Evolutionary conservation across 2,888 invertebrate species (phyloP).

Genomic region (Parnassius smintheus): DNA sequence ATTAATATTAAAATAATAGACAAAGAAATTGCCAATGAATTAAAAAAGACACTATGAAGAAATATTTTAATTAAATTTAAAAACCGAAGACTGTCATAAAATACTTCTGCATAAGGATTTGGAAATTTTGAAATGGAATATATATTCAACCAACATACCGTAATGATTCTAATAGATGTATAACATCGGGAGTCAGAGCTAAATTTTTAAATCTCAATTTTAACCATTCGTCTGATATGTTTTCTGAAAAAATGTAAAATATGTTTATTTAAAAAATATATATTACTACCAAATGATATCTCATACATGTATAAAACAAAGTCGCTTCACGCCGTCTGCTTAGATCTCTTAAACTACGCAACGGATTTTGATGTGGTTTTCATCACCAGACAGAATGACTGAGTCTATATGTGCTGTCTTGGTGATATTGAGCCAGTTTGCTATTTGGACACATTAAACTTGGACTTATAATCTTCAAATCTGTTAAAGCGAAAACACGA

Average conservation of each 20-base stretch:
- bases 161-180: slow-evolving; percentile 85
- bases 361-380: too few relatives aligned
- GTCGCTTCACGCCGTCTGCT: too few relatives aligned
- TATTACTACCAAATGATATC: too few relatives aligned
- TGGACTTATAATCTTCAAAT: too few relatives aligned
- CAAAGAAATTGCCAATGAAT: slow-evolving; percentile 44
- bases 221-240: slow-evolving; percentile 89
- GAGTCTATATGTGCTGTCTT: too few relatives aligned
- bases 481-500: too few relatives aligned
- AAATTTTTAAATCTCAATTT: slow-evolving; percentile 89
- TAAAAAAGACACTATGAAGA: slow-evolving; percentile 62
- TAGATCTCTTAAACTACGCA: too few relatives aligned
- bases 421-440: too few relatives aligned
- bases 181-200: slow-evolving; percentile 84
- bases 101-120: slow-evolving; percentile 75
- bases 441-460: too few relatives aligned
- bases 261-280: background rate
- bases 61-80: slow-evolving; percentile 52
- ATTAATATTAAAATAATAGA: background rate
- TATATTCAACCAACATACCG: slow-evolving; percentile 65
- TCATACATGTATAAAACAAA: too few relatives aligned
- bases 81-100: slow-evolving; percentile 34
- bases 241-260: slow-evolving; percentile 71
- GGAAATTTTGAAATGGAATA: slow-evolving; percentile 34
- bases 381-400: too few relatives aligned